Evolutionary conservation across 2,797 vertebrate species (phyloP), one percentile per base, ranked within the genome.

Genomic region (Craterocephalus amniculus): DNA sequence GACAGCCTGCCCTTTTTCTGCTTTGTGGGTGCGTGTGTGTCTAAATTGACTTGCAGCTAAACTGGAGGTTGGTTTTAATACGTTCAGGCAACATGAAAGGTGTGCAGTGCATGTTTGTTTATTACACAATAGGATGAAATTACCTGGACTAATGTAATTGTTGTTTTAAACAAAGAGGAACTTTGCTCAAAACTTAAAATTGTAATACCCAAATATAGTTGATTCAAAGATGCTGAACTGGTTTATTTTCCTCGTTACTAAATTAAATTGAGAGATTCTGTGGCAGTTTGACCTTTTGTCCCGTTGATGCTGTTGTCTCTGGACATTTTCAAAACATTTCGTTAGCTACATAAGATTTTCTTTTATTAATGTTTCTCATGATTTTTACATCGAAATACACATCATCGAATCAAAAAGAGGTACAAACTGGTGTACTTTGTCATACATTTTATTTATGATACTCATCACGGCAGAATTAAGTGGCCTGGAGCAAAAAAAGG

Each of bases 41-140:
- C 26, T 70, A 31, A 72, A 70, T n/a, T 83, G 62, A 74, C 48
- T 63, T 32, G 26, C 16, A 68, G 62, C 78, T 78, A 69, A 75
- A 57, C 27, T 60, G 64, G 65, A 85, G 83, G 68, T 81, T 67
- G 38, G 54, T 64, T 81, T 76, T 76, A 81, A 79, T 49, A 59
- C 61, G 52, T 71, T 61, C 12, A 67, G n/a, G 36, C 63, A 61
- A 62, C 43, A n/a, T 59, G 32, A 55, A 70, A 54, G 35, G 24
- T 24, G 55, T 61, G 34, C 16, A 56, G 4, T 59, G 49, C 22
- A 43, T 70, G 26, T 34, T 58, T 69, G 56, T 51, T 58, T 65
- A 48, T n/a, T 20, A 27, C 52, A 70, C 36, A 65, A 65, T 29
- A 31, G 18, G 10, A 59, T 79, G 52, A 78, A 79, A 66, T 63